Conservation (phyloP, 2,797 vertebrate species). For the Malurus splendens region DNA sequence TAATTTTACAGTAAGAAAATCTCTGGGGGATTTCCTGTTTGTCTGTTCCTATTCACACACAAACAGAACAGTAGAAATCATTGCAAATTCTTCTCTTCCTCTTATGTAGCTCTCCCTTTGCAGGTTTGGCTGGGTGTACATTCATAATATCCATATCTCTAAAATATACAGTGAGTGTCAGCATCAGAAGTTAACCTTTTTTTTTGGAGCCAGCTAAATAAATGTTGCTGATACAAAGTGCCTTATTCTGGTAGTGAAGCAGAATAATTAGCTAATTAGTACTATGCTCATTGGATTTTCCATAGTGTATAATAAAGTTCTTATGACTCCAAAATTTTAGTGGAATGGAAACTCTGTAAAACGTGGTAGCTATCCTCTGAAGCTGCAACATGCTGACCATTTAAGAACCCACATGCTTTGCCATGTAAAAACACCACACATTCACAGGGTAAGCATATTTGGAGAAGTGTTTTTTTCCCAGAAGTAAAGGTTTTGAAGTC, state of each 20-base stretch:
- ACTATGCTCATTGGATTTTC: neutral
- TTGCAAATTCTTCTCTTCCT: conserved; percentile 14
- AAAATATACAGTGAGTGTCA: neutral
- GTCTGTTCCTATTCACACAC: conserved; percentile 12
- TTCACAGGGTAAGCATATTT: neutral
- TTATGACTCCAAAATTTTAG: neutral
- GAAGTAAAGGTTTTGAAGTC: neutral
- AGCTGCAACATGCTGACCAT: neutral
- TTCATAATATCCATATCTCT: neutral
- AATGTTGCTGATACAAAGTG: neutral
- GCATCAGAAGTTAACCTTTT: neutral
- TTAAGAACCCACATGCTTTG: neutral
- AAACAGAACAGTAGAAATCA: conserved; percentile 34
- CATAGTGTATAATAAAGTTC: neutral
- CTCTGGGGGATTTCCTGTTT: conserved; percentile 45
- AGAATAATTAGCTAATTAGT: conserved; percentile 6
- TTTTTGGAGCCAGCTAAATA: neutral
- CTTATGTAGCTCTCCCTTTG: neutral
- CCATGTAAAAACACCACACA: neutral
- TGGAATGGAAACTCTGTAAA: neutral
- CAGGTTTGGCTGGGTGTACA: neutral
- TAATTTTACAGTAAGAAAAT: conserved; percentile 50
- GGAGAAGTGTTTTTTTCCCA: neutral
- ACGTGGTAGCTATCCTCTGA: neutral
- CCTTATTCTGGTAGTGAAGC: neutral